Base-by-base conservation (phyloP, 1,140 invertebrate genomes). In the Bombus waltoni region DNA sequence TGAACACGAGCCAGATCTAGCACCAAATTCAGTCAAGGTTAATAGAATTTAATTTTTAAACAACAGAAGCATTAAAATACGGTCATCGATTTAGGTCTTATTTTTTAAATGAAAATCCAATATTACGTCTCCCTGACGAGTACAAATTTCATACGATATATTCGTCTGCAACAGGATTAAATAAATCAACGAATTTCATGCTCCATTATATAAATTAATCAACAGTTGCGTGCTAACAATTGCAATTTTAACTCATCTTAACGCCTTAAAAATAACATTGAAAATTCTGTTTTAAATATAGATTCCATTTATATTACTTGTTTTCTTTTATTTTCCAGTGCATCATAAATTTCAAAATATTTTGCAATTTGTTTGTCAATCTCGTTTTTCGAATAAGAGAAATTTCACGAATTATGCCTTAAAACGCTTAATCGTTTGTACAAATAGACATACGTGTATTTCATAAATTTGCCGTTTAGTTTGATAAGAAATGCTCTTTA, bases 31-130 rank as follows among this genome's bases (percentile, higher is more conserved):
- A 62, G 10, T 10, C 10, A 13, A 62, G 59, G 59, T 62, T n/a
- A 10, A 72, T 72, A 28, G 38, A 74, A 47, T 74, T 74, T 35
- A 53, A 74, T 74, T 72, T 5, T 40, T 38, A 42, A 72, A 66
- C 35, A 18, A 25, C 1, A 35, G 18, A 11, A 15, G 4, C 10
- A 38, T 38, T 13, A 25, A 44, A 73, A 22, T 2, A 18, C 28
- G 15, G 1, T n/a, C 15, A 28, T 28, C 68, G 28, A 71, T 71
- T 42, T 28, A 42, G 28, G 28, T 71, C 38, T 35, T 11, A 71
- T 15, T 42, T 71, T 28, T 28, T 28, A 0, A 42, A 42, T 71
- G 40, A 71, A 71, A 42, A 42, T n/a, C 28, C 11, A 42, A 71
- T 70, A 40, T 25, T 5, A 70, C 5, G 11, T 40, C 25, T 35